Evolutionary conservation across 2,113 vertebrate genomes (phyloP).

Genomic region (Seriola dumerili): DNA sequence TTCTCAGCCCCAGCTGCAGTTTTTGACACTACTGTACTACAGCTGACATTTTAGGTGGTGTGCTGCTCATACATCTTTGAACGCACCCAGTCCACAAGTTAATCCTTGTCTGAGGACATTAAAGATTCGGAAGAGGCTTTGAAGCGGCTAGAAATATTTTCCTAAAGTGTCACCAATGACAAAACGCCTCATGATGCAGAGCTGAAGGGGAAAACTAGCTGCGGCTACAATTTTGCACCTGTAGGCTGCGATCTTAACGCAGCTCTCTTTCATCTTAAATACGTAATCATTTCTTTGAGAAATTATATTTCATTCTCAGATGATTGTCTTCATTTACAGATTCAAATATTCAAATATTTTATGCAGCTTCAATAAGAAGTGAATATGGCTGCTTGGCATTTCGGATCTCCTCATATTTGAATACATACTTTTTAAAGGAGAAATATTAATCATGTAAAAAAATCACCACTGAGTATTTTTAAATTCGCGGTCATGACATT

Average conservation of each 20-base stretch:
- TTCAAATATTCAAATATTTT: background rate
- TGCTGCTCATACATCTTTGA: background rate
- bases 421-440: background rate
- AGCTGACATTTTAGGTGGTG: background rate
- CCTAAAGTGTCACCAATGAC: constrained; percentile 1
- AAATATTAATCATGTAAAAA: background rate
- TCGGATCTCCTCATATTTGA: no score
- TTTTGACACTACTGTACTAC: constrained; percentile 5
- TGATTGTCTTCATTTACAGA: background rate
- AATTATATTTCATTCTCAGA: background rate
- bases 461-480: background rate
- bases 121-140: background rate
- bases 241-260: background rate
- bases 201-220: background rate
- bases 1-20: background rate
- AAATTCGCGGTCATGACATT: background rate
- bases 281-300: background rate
- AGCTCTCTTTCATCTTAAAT: background rate
- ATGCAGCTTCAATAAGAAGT: background rate
- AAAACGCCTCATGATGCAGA: background rate
- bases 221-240: background rate
- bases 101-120: background rate
- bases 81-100: background rate
- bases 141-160: background rate
- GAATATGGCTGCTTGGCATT: background rate